These are phyloP conservation scores for Manis javanica DNA, from an alignment of 2,797 vertebrate genomes.

Conservation along the genomic window DNA sequence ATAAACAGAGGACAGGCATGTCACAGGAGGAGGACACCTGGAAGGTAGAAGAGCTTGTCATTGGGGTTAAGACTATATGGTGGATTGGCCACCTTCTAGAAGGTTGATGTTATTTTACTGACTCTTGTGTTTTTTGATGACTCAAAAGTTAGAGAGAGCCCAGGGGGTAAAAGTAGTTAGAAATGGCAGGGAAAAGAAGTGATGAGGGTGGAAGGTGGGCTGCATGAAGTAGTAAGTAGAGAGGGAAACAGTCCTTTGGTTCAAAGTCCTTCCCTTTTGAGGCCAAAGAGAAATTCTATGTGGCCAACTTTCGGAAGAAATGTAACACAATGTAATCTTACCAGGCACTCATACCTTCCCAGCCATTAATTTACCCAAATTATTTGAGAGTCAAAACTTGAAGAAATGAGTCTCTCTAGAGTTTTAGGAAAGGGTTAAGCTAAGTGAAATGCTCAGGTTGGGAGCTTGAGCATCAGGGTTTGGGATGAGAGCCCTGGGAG, in stretches of 20 bases:
- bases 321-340: neutral
- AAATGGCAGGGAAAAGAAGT: neutral
- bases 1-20: neutral
- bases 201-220: neutral
- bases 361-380: neutral
- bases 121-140: neutral
- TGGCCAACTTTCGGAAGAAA: neutral
- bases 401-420: neutral
- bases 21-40: neutral
- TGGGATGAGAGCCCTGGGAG: neutral
- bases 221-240: neutral
- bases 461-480: neutral
- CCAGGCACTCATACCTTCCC: neutral
- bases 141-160: neutral
- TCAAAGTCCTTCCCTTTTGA: neutral
- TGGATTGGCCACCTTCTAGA: neutral
- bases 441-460: neutral
- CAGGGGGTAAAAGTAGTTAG: neutral
- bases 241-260: neutral
- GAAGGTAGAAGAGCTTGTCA: neutral
- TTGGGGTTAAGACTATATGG: neutral
- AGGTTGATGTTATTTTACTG: conserved; percentile 15
- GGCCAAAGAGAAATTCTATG: neutral
- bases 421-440: neutral
- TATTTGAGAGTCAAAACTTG: neutral